Conservation (phyloP, 2,797 vertebrate genomes). For the Pangasius krempfi region DNA sequence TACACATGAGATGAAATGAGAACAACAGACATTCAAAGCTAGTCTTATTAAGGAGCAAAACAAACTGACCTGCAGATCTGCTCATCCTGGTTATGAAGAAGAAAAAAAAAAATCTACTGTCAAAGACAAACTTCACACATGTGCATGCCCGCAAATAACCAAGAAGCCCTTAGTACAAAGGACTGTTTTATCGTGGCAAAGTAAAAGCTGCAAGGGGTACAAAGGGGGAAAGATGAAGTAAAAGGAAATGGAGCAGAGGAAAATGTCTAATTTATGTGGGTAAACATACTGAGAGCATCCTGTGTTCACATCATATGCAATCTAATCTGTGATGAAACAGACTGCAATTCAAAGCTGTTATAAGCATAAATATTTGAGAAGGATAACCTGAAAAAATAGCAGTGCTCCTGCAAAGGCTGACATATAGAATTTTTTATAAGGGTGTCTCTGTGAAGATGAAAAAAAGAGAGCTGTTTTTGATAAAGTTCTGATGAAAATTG, state of each 20-base stretch:
- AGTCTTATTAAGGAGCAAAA: not conserved
- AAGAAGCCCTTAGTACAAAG: slow-evolving; percentile 47
- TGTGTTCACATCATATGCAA: slow-evolving; percentile 53
- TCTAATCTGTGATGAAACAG: slow-evolving; percentile 65
- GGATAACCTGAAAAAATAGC: slow-evolving; percentile 32
- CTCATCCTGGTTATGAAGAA: not conserved
- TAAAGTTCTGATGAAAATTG: slow-evolving; percentile 29
- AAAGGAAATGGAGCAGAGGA: slow-evolving; percentile 31
- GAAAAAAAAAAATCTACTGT: no score
- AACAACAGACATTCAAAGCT: not conserved
- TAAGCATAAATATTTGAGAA: slow-evolving; percentile 53
- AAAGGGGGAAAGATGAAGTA: not conserved
- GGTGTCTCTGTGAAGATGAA: not conserved
- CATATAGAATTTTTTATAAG: slow-evolving; percentile 34
- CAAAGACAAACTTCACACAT: not conserved
- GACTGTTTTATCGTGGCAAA: slow-evolving; percentile 69
- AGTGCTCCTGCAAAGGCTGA: slow-evolving; percentile 1
- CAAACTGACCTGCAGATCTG: not conserved
- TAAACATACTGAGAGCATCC: slow-evolving; percentile 58
- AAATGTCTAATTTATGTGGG: slow-evolving; percentile 52
- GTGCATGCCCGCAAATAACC: not conserved
- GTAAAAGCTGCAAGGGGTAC: not conserved
- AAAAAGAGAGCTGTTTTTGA: not conserved
- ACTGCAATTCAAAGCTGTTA: slow-evolving; percentile 60
- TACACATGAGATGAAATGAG: not conserved